Evolutionary conservation across 2,888 invertebrate genomes (phyloP), one percentile per base, ranked within the genome.

Genomic region (Euzophera pinguis): DNA sequence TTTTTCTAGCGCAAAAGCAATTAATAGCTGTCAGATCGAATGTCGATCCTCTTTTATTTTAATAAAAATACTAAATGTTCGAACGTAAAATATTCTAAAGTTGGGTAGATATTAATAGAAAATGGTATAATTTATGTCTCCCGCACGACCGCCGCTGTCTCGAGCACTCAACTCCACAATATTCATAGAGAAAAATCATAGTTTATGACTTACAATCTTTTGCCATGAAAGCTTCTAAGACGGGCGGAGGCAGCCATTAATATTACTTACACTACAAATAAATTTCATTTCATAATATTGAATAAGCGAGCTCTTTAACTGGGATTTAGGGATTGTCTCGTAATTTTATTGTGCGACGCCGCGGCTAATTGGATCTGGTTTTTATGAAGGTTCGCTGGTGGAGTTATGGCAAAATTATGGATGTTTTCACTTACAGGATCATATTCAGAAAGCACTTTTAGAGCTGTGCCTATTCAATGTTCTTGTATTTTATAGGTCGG

Each of bases 131-230:
- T 72, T 69, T 74, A 77, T 73, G 63, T 66, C 63, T 59, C 65
- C 58, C 61, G 57, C 62, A 58, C 59, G 65, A 57, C 64, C 61
- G 62, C 52, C 60, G 59, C 71, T 77, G 74, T 77, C 74, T 69
- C 57, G 58, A 62, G 72, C 75, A 75, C 81, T 82, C 79, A 73
- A 69, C 75, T 71, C 65, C 73, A 74, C 77, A 79, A 84, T 81
- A 80, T 84, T 81, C 81, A 81, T 79, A 74, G 73, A 77, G 82
- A 75, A 84, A 83, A 84, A 88, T 87, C 79, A 80, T 86, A 84
- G 78, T 88, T 87, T 85, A 87, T 83, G 77, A 70, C 73, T 60
- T 60, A 74, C 83, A 79, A 84, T 84, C 74, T 81, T 78, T 79
- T 64, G 62, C 73, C 73, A 65, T 69, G 75, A 84, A 84, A 83